These are phyloP conservation scores for Speoplatyrhinus poulsoni DNA, from an alignment of 2,113 vertebrate genomes.

Conservation along the genomic window DNA sequence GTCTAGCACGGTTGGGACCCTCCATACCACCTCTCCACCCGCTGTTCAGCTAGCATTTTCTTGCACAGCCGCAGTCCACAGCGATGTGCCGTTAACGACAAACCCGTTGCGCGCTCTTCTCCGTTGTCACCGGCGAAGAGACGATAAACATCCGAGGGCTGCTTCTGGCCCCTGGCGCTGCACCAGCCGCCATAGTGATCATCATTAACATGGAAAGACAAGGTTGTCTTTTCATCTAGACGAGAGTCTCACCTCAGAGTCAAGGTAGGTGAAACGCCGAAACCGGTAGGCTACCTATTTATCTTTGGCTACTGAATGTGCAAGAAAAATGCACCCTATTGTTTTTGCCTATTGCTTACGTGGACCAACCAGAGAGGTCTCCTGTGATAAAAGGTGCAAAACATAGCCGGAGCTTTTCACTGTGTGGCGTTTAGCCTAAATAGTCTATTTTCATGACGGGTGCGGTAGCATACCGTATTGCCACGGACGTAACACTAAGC, in stretches of 20 bases:
- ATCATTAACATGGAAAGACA: slow-evolving; percentile 60
- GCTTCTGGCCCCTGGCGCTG: slow-evolving; percentile 47
- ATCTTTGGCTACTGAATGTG: slow-evolving; percentile 15
- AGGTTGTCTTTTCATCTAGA: slow-evolving; percentile 59
- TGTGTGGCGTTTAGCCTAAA: neutral
- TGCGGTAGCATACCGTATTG: slow-evolving; percentile 31
- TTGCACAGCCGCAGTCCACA: slow-evolving; percentile 74
- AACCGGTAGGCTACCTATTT: slow-evolving; percentile 19
- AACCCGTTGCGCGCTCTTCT: slow-evolving; percentile 51
- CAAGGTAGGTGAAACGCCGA: slow-evolving; percentile 67
- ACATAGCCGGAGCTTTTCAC: slow-evolving; percentile 30
- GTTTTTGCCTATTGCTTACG: slow-evolving; percentile 47
- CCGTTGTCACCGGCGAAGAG: slow-evolving; percentile 36
- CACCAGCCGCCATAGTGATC: slow-evolving; percentile 48
- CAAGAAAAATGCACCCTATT: slow-evolving; percentile 10
- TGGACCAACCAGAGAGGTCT: slow-evolving; percentile 38
- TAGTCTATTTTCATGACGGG: slow-evolving; percentile 25
- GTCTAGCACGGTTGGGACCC: slow-evolving; percentile 53
- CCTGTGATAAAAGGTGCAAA: slow-evolving; percentile 33
- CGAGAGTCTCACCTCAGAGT: slow-evolving; percentile 61
- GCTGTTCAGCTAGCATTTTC: slow-evolving; percentile 41
- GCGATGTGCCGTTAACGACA: slow-evolving; percentile 60
- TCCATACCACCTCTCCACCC: slow-evolving; percentile 18
- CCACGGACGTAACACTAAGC: neutral
- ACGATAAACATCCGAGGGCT: slow-evolving; percentile 44